phyloP scores from a whole-genome alignment of 2,113 vertebrate species.

The Deroptyus accipitrinus region DNA sequence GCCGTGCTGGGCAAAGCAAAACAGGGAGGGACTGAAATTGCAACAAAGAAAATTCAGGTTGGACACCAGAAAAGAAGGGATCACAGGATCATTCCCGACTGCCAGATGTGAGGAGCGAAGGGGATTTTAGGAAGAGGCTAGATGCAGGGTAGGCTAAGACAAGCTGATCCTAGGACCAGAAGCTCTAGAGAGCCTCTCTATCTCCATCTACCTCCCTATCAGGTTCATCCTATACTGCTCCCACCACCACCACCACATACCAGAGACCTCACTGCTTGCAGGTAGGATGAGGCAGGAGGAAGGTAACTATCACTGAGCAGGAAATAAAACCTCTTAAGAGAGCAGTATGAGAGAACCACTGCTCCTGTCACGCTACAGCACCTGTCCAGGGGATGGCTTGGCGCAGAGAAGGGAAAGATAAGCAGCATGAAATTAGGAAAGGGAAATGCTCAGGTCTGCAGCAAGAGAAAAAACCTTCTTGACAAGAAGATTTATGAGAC shows the following conservation, averaged over 20 bases:
- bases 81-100: background rate
- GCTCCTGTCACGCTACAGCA: background rate
- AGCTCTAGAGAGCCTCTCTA: background rate
- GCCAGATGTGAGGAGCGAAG: background rate
- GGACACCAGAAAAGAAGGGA: background rate
- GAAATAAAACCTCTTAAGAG: background rate
- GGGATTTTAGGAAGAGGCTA: background rate
- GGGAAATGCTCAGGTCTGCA: background rate
- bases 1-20: background rate
- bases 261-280: background rate
- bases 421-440: slow-evolving; percentile 44
- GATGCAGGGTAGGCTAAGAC: background rate
- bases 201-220: background rate
- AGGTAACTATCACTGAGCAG: background rate
- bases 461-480: slow-evolving; percentile 5
- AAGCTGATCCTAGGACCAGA: background rate
- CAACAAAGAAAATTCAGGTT: background rate
- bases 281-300: background rate
- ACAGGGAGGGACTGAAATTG: background rate
- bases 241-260: background rate
- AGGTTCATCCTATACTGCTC: background rate
- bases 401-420: background rate
- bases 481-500: slow-evolving; percentile 57
- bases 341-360: background rate
- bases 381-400: background rate